Conservation (phyloP, 2,797 vertebrate species). For the Otolemur crassicaudatus region DNA sequence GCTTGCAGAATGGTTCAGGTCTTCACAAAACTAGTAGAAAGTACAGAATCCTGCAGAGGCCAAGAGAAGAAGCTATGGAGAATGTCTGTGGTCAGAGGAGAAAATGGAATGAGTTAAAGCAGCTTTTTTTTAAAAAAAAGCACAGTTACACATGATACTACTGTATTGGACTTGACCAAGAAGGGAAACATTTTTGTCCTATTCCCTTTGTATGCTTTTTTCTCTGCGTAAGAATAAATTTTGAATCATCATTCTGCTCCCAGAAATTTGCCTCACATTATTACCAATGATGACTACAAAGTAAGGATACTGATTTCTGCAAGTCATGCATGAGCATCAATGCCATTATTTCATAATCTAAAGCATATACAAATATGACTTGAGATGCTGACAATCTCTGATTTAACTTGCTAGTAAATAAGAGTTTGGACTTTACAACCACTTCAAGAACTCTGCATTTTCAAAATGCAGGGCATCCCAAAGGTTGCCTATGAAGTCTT, state of each 20-base stretch:
- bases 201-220: neutral
- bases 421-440: neutral
- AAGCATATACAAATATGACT: neutral
- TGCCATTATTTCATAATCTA: conserved; percentile 2
- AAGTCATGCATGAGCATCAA: neutral
- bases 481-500: too few species aligned
- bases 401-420: neutral
- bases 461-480: neutral
- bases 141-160: neutral
- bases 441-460: neutral
- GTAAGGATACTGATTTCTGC: neutral
- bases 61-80: neutral
- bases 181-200: conserved; percentile 38
- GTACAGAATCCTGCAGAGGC: neutral
- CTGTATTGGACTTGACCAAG: neutral
- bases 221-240: neutral
- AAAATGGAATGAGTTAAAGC: neutral
- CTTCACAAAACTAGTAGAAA: neutral
- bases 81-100: neutral
- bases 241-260: neutral
- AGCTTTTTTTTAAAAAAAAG: neutral
- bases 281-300: neutral
- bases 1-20: neutral
- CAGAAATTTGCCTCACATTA: neutral
- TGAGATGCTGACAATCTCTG: neutral